phyloP scores from a whole-genome alignment of 2,888 invertebrate species.

The Tinea pellionella region DNA sequence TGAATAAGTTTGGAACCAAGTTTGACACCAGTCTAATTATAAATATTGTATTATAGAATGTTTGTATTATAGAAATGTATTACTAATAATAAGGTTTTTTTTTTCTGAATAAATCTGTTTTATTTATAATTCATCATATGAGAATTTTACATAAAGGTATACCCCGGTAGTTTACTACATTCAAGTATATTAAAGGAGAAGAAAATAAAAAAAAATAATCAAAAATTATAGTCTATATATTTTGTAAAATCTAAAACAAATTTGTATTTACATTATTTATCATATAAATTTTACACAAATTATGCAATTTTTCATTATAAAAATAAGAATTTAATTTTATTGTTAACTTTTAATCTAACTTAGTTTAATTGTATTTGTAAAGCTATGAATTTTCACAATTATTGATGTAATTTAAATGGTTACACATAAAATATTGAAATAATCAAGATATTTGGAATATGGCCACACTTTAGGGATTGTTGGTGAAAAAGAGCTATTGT shows the following conservation, averaged over 20 bases:
- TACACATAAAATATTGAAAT: too few relatives aligned
- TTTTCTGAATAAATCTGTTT: background rate
- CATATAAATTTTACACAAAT: background rate
- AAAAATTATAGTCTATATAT: background rate
- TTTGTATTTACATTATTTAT: slow-evolving; percentile 4
- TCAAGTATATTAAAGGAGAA: too few relatives aligned
- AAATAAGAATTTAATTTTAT: background rate
- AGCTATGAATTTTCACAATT: background rate
- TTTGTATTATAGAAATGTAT: too few relatives aligned
- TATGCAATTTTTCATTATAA: background rate
- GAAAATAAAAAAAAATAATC: background rate
- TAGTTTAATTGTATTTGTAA: background rate
- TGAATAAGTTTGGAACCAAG: slow-evolving; percentile 27
- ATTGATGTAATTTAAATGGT: background rate
- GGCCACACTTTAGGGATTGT: too few relatives aligned
- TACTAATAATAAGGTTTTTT: background rate
- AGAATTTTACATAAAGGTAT: too few relatives aligned
- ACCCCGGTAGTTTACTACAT: too few relatives aligned
- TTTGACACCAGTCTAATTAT: too few relatives aligned
- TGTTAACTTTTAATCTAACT: background rate
- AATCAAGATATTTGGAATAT: too few relatives aligned
- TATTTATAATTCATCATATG: too few relatives aligned
- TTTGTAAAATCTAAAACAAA: slow-evolving; percentile 4
- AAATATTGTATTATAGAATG: too few relatives aligned
- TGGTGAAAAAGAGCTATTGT: too few relatives aligned